Conservation (phyloP, 2,888 invertebrate species). For the Conus canariensis region DNA sequence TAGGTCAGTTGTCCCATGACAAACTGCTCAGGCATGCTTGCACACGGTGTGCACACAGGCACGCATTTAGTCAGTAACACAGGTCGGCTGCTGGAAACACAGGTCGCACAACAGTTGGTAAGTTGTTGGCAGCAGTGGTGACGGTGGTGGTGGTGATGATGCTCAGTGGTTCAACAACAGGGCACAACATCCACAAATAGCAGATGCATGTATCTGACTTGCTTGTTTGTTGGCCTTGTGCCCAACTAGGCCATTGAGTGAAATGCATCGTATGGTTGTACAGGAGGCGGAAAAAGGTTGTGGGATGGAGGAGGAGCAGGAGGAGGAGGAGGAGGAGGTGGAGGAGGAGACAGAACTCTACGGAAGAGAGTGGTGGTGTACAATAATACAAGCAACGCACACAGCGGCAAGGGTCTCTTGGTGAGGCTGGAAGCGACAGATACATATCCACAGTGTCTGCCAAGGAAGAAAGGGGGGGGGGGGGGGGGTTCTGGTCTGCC, state of each 20-base stretch:
- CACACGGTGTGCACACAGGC: no score
- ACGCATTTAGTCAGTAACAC: no score
- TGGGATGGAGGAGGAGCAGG: background rate
- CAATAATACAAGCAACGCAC: background rate
- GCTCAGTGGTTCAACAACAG: background rate
- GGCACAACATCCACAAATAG: background rate
- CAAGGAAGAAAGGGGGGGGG: background rate
- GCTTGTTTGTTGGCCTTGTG: background rate
- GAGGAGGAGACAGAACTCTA: no score
- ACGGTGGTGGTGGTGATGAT: background rate
- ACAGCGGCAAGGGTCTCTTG: background rate
- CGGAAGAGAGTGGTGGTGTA: no score
- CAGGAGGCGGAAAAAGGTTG: background rate
- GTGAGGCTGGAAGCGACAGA: slow-evolving; percentile 12
- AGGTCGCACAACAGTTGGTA: background rate
- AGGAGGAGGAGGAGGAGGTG: no score
- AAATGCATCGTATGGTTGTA: background rate
- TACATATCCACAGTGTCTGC: background rate
- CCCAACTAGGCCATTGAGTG: no score
- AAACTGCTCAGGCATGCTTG: background rate
- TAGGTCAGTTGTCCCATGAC: no score
- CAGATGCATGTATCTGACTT: background rate
- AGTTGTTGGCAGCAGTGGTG: background rate
- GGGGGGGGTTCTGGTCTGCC: background rate
- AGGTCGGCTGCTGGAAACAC: no score